Evolutionary conservation across 2,113 vertebrate genomes (phyloP).

Genomic region (Saimiri boliviensis): DNA sequence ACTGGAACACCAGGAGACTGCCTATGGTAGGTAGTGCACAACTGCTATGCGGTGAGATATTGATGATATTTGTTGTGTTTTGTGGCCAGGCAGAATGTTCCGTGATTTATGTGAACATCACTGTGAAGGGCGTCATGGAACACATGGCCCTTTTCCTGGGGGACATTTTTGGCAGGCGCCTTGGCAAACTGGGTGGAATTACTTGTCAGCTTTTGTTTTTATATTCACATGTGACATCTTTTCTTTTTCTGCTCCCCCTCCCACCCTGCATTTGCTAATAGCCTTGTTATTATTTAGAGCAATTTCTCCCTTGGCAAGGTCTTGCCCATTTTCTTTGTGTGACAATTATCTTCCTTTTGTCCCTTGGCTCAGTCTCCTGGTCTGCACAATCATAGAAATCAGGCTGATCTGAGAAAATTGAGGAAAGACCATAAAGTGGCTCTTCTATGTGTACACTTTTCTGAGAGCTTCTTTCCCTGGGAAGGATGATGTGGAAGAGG

Average conservation of each 20-base stretch:
- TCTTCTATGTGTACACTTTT: not conserved
- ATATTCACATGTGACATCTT: not conserved
- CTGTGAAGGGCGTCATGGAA: not conserved
- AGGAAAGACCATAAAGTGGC: not conserved
- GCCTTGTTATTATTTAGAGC: not conserved
- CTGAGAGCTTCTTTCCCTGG: not conserved
- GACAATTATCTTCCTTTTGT: not conserved
- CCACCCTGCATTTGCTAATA: not conserved
- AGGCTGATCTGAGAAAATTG: not conserved
- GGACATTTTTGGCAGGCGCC: not conserved
- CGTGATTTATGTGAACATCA: not conserved
- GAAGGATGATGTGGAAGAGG: not conserved
- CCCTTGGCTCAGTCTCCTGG: not conserved
- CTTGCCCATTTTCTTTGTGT: not conserved
- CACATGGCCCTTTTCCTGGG: not conserved
- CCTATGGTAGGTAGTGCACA: constrained; percentile 87
- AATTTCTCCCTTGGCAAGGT: not conserved
- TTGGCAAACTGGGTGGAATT: not conserved
- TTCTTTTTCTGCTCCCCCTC: not conserved
- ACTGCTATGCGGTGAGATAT: not conserved
- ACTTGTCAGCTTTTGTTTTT: constrained; percentile 19
- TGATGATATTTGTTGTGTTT: not conserved
- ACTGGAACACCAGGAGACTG: constrained; percentile 83
- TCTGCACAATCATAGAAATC: not conserved
- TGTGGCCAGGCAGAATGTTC: not conserved